These are phyloP conservation scores for Peromyscus maniculatus DNA, from an alignment of 2,113 vertebrate genomes.

Conservation along the genomic window DNA sequence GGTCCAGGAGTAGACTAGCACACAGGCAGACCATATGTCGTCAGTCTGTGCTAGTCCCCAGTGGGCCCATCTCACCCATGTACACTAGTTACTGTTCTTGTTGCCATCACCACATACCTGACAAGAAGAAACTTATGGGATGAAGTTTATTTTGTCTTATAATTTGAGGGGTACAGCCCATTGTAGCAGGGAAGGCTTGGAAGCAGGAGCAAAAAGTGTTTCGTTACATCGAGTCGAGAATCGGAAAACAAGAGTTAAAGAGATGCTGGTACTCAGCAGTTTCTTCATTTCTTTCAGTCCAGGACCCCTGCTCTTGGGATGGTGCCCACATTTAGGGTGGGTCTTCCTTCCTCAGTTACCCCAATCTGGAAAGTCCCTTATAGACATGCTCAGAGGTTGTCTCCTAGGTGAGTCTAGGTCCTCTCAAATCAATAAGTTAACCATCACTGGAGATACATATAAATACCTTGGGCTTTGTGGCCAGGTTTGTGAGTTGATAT, in stretches of 20 bases:
- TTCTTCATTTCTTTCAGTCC: not conserved
- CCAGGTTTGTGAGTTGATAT: not conserved
- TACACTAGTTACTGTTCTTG: not conserved
- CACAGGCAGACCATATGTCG: too few relatives aligned
- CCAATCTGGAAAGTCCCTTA: not conserved
- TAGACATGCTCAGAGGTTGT: not conserved
- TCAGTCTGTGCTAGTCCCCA: accelerated
- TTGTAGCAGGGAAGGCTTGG: not conserved
- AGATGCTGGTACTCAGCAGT: too few relatives aligned
- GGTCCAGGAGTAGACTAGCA: not conserved
- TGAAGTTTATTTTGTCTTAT: not conserved
- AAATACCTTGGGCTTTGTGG: not conserved
- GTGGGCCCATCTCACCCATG: not conserved
- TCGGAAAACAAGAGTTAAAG: not conserved
- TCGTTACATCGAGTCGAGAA: not conserved
- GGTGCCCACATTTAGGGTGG: not conserved
- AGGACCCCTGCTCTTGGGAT: not conserved
- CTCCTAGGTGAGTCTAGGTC: not conserved
- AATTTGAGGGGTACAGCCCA: not conserved
- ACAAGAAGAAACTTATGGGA: not conserved
- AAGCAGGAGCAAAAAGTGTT: not conserved
- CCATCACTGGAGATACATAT: not conserved
- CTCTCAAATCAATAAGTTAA: not conserved
- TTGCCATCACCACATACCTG: not conserved
- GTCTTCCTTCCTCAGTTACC: not conserved